Evolutionary conservation across 2,888 invertebrate genomes (phyloP).

Genomic region (Ornithoptera priamus): DNA sequence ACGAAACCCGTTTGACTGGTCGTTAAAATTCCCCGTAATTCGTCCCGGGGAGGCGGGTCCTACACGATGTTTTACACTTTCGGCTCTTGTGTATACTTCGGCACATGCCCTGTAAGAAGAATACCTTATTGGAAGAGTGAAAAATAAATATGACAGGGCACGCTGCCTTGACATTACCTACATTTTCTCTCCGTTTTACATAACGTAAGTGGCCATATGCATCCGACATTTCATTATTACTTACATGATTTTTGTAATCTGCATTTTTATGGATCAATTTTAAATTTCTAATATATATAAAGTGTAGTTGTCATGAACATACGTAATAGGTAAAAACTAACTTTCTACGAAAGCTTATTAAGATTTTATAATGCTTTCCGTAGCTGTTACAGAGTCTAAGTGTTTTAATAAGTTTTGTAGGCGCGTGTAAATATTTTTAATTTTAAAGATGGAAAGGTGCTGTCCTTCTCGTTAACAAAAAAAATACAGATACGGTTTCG

Average conservation of each 20-base stretch:
- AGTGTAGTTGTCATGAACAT: too few species aligned
- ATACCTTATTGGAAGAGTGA: conserved; percentile 29
- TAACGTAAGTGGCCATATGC: not conserved
- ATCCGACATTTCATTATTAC: not conserved
- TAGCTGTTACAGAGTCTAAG: too few species aligned
- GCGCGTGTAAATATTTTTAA: conserved; percentile 1
- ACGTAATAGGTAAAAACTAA: too few species aligned
- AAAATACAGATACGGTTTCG: conserved; percentile 55
- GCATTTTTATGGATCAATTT: too few species aligned
- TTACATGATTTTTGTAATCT: too few species aligned
- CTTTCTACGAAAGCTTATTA: too few species aligned
- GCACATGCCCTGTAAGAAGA: conserved; percentile 29
- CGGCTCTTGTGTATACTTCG: conserved; percentile 35
- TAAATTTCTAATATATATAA: too few species aligned
- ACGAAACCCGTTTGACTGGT: conserved; percentile 60
- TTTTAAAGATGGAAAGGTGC: conserved; percentile 52
- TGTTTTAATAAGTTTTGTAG: too few species aligned
- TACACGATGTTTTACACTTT: conserved; percentile 49
- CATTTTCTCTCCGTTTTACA: not conserved
- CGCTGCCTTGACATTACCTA: conserved; percentile 13
- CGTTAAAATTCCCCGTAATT: conserved; percentile 67
- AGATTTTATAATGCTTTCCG: too few species aligned
- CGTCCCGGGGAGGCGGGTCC: conserved; percentile 50
- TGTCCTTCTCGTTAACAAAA: conserved; percentile 59
- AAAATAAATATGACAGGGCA: conserved; percentile 28